Evolutionary conservation across 2,888 invertebrate genomes (phyloP).

Genomic region (Ochropacha duplaris): DNA sequence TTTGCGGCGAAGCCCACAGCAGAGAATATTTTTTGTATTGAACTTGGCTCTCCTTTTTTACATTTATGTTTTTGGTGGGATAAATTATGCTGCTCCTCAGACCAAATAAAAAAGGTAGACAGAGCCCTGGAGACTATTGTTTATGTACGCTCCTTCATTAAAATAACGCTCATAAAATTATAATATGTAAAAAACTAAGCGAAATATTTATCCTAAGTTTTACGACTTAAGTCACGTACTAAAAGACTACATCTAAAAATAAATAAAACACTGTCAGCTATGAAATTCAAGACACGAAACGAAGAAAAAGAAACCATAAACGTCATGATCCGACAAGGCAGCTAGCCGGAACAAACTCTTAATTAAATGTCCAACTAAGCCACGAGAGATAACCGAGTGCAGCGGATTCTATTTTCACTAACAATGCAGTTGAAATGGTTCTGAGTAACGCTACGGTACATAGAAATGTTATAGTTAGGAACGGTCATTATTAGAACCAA

Average conservation of each 20-base stretch:
- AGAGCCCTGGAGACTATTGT: no score
- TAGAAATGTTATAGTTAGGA: not conserved
- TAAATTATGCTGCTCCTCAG: no score
- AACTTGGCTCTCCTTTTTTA: no score
- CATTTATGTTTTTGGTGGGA: no score
- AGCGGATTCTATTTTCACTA: conserved; percentile 48
- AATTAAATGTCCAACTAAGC: conserved; percentile 47
- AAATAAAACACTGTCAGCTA: not conserved
- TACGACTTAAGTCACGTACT: not conserved
- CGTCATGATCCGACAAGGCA: conserved; percentile 10
- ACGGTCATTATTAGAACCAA: no score
- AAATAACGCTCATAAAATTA: no score
- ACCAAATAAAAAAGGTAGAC: no score
- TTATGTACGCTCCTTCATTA: no score
- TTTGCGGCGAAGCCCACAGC: no score
- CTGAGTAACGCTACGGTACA: conserved; percentile 13
- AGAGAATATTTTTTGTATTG: no score
- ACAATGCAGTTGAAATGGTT: conserved; percentile 34
- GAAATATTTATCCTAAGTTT: not conserved
- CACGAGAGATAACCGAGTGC: conserved; percentile 45
- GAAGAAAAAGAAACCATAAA: not conserved
- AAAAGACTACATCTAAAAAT: not conserved
- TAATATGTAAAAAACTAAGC: no score
- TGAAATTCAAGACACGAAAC: not conserved
- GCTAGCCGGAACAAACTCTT: conserved; percentile 31